Evolutionary conservation across 30 jellyfish, hydroid and myxozoan species (phyloP), one percentile per base, ranked within the genome.

Genomic region (Catostylus mosaicus): DNA sequence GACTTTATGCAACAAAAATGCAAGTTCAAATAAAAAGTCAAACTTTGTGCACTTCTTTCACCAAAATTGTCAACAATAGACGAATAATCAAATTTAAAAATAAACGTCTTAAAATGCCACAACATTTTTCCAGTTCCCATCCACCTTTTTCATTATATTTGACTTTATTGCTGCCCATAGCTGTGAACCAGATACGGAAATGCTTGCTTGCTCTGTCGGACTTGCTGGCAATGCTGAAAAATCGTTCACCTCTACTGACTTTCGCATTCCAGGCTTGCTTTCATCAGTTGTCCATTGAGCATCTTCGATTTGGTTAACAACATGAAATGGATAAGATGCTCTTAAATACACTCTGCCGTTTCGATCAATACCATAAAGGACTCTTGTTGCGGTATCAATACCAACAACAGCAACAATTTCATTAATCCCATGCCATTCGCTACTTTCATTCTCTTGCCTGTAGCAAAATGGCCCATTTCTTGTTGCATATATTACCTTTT

Each of bases 301-400:
- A 68, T 68, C 80, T 37, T 68, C 80, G 1, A 68, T 68, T n/a
- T 68, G 80, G 1, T 68, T 27, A 18, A 38, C n/a, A 36, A 6
- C 30, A 24, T 35, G 10, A 19, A 33, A 68, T 1, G 80, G 80
- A 30, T 68, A 38, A 2, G 24, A 1, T 12, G 65, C 2, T 16
- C 10, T 35, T 19, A 20, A 36, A 18, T 68, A 68, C 1, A 40
- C 38, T 24, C 19, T 37, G n/a, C 64, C 80, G 14, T 12, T 33
- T 20, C 80, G n/a, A 20, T 24, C 37, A 43, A 68, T 33, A 1
- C 64, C 80, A 24, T 68, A 68, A 29, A 68, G 63, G 16, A 35
- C 29, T 35, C 37, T 34, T 5, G 45, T 11, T 34, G 56, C 31
- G 2, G 20, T 43, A 19, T 68, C 65, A 38, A 68, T 46, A 5